Percentiles rank a stretch among this genome's conserved stretches.
Evolutionary conservation across 2,888 invertebrate species (phyloP).

Genomic region (Zelleria hepariella): DNA sequence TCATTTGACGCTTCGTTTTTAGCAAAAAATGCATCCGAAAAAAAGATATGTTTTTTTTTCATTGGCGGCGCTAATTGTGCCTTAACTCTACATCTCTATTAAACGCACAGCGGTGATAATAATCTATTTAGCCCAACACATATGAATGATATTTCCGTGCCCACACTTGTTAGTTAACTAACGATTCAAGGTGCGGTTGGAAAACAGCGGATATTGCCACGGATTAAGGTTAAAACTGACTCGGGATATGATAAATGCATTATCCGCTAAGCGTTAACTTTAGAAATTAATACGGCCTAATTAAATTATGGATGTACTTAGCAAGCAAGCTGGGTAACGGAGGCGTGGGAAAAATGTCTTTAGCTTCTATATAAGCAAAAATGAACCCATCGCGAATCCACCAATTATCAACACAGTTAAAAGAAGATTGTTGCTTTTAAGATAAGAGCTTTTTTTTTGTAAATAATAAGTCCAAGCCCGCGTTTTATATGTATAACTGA

Average conservation of each 20-base stretch:
- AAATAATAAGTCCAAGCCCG: too few relatives aligned
- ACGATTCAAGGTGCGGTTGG: conserved; percentile 6
- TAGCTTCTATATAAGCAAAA: too few relatives aligned
- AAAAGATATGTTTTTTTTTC: too few relatives aligned
- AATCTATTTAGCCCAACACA: background rate
- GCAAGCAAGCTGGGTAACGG: too few relatives aligned
- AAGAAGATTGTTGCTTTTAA: too few relatives aligned
- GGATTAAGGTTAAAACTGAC: background rate
- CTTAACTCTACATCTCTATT: background rate
- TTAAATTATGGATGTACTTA: background rate
- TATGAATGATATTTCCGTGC: conserved; percentile 5
- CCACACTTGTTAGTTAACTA: conserved; percentile 5
- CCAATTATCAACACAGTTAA: too few relatives aligned
- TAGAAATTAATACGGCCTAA: background rate
- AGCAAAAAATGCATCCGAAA: too few relatives aligned
- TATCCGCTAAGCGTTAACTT: background rate
- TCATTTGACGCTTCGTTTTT: too few relatives aligned
- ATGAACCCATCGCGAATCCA: too few relatives aligned
- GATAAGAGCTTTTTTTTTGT: too few relatives aligned
- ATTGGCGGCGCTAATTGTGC: too few relatives aligned
- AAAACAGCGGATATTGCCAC: conserved; percentile 5
- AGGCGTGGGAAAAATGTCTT: background rate
- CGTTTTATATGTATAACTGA: too few relatives aligned
- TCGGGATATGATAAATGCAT: background rate
- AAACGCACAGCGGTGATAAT: background rate